Conservation (phyloP, 2,113 vertebrate genomes). For the Cromileptes altivelis region DNA sequence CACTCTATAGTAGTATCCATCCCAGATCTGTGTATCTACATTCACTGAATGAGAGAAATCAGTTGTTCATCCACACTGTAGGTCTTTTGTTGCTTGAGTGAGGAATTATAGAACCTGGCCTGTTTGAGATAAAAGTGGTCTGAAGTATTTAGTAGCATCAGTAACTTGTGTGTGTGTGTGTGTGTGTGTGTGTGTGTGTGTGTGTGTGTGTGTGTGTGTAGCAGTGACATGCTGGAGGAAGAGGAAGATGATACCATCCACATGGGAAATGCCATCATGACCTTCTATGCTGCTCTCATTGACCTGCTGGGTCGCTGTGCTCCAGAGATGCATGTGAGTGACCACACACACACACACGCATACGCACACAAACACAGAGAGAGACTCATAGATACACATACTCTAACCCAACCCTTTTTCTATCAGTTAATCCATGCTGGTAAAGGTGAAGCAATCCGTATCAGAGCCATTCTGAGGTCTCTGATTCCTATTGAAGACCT, state of each 20-base stretch:
- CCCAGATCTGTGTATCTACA: neutral
- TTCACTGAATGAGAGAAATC: neutral
- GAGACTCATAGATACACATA: neutral
- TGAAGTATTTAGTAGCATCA: neutral
- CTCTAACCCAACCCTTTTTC: constrained; percentile 4
- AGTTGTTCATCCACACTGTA: neutral
- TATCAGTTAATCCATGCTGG: constrained; percentile 94
- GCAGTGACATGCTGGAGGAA: constrained; percentile 88
- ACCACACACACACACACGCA: neutral
- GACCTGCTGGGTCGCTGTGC: constrained; percentile 96
- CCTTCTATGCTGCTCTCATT: constrained; percentile 95
- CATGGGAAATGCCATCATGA: constrained; percentile 98
- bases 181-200: constrained; percentile 26
- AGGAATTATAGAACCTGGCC: neutral
- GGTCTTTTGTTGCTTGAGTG: neutral
- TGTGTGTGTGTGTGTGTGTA: constrained; percentile 52
- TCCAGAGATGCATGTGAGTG: constrained; percentile 98
- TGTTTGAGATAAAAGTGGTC: neutral
- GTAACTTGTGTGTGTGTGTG: neutral
- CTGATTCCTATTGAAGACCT: constrained; percentile 95
- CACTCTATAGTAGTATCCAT: neutral
- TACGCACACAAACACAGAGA: neutral
- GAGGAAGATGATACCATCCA: constrained; percentile 97
- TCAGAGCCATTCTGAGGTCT: constrained; percentile 95
- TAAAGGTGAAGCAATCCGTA: constrained; percentile 97